Evolutionary conservation across 2,113 vertebrate genomes (phyloP).

Genomic region (Salvelinus sp.): DNA sequence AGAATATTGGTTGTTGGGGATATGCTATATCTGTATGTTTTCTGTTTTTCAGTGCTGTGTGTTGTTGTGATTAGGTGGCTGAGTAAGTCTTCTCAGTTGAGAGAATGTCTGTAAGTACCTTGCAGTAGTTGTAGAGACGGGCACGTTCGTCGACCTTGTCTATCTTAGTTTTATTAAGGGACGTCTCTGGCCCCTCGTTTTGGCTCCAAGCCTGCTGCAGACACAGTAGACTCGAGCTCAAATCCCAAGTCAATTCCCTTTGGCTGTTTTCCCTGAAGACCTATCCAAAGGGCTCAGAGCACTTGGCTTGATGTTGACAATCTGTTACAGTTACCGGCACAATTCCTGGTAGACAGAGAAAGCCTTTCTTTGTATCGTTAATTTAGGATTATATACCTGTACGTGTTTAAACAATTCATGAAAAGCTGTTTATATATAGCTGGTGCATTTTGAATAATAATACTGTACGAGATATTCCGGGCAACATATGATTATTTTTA

Average conservation of each 20-base stretch:
- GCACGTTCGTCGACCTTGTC: slow-evolving; percentile 63
- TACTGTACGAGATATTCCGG: slow-evolving; percentile 77
- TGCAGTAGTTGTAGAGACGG: slow-evolving; percentile 84
- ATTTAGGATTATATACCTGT: slow-evolving; percentile 88
- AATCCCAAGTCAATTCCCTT: background rate
- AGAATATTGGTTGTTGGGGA: slow-evolving; percentile 56
- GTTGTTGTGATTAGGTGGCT: slow-evolving; percentile 63
- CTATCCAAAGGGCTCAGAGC: background rate
- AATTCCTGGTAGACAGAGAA: slow-evolving; percentile 85
- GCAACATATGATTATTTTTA: slow-evolving; percentile 85
- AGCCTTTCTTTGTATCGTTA: slow-evolving; percentile 92
- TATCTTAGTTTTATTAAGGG: slow-evolving; percentile 91
- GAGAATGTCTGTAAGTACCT: slow-evolving; percentile 30
- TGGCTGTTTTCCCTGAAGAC: background rate
- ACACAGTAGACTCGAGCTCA: slow-evolving; percentile 15
- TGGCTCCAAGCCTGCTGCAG: no score
- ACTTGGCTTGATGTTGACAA: slow-evolving; percentile 46
- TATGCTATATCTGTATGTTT: slow-evolving; percentile 67
- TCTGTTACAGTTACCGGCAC: slow-evolving; percentile 75
- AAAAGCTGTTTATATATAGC: slow-evolving; percentile 50
- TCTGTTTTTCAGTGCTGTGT: slow-evolving; percentile 25
- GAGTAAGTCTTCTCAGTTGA: slow-evolving; percentile 59
- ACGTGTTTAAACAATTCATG: slow-evolving; percentile 39
- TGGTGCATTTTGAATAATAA: slow-evolving; percentile 69
- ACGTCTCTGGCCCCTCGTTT: slow-evolving; percentile 84